Base-by-base conservation (phyloP, 2,888 invertebrate species). In the Apeira syringaria region DNA sequence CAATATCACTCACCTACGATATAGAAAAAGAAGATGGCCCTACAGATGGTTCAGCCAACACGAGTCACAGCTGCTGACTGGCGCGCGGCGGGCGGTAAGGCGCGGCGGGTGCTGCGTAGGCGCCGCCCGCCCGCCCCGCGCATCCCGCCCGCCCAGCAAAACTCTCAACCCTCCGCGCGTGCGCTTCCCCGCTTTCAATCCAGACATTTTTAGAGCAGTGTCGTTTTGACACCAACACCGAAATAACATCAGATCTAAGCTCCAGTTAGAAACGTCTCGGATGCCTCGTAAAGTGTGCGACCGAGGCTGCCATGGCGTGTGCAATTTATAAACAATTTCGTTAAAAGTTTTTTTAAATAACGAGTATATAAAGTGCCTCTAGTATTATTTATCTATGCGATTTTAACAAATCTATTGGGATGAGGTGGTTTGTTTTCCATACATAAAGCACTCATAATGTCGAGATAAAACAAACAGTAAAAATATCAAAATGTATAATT, bases 21-120 rank as follows among this genome's bases (percentile, higher is more conserved):
- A 84, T 77, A 78, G 80, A 83, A 74, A 87, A 84, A 84, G 82
- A 76, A 71, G 86, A 80, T 84, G 87, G 89, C 88, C 87, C 89
- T 87, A 86, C 66, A 64, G 90, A 88, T 89, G 90, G 93, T 94
- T 94, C 93, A 93, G 91, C 91, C 90, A 87, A 87, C 89, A 85
- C 88, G 87, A 88, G 87, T 66, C 86, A 84, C 90, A 85, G 83
- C 79, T 82, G 86, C 88, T 89, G 88, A 89, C 85, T 87, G 84
- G 81, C 65, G 78, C 68, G 69, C 71, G 74, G 81, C 86, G 87
- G 83, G 86, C 83, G 88, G 87, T 71, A 85, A 85, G 86, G 83
- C 72, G 80, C 80, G 82, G 82, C 78, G 82, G 79, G 80, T 68
- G 57, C 48, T 72, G 84, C 84, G 85, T 84, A 69, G 82, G 84